Evolutionary conservation across 2,797 vertebrate genomes (phyloP).

Genomic region (Lacerta viridis): DNA sequence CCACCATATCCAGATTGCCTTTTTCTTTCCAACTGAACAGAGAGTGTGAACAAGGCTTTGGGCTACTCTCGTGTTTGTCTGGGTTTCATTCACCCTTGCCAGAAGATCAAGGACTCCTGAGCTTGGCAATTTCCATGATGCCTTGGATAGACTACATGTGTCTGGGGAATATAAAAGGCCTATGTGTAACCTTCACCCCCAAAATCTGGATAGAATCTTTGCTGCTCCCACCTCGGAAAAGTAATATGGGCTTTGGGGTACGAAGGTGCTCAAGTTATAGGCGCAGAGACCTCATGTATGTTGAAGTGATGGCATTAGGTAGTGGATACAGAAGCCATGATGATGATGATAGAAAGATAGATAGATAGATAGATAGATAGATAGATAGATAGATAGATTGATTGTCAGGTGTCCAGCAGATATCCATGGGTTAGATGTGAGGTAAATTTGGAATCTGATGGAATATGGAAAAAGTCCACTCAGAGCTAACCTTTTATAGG

Average conservation of each 20-base stretch:
- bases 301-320: not conserved
- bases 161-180: not conserved
- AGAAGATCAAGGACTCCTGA: not conserved
- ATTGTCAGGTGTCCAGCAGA: not conserved
- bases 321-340: not conserved
- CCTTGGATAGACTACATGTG: not conserved
- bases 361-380: too few species aligned
- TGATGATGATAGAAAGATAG: not conserved
- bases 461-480: not conserved
- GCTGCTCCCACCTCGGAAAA: not conserved
- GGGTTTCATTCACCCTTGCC: not conserved
- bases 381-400: too few species aligned
- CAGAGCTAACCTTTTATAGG: not conserved
- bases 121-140: too few species aligned
- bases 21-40: constrained; percentile 17
- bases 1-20: not conserved
- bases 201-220: not conserved
- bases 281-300: not conserved
- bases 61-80: not conserved
- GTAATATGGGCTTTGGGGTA: not conserved
- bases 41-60: not conserved
- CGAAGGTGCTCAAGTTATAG: not conserved
- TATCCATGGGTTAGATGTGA: not conserved
- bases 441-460: not conserved
- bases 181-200: too few species aligned